phyloP scores from a whole-genome alignment of 2,888 invertebrate species.

The Nebria brevicollis region DNA sequence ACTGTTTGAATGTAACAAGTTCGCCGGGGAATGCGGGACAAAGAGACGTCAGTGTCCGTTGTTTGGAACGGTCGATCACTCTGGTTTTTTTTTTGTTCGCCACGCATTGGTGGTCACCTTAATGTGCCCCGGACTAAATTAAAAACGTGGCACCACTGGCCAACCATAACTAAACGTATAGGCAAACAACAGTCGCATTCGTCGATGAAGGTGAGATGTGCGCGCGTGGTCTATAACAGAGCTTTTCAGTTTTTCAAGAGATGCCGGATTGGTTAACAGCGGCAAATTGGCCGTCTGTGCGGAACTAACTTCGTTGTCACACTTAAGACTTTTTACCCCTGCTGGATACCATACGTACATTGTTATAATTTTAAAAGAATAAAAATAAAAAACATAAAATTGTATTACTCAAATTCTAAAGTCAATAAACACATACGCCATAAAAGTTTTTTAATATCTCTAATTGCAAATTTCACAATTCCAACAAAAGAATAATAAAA shows the following conservation, averaged over 20 bases:
- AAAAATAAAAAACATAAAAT: too few species aligned
- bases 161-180: constrained; percentile 13
- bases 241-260: background rate
- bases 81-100: constrained; percentile 52
- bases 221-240: background rate
- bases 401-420: too few species aligned
- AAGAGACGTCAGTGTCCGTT: constrained; percentile 56
- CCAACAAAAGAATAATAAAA: too few species aligned
- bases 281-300: constrained; percentile 21
- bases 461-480: too few species aligned
- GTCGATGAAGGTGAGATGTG: constrained; percentile 24
- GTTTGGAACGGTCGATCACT: constrained; percentile 62
- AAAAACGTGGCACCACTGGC: constrained; percentile 13
- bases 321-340: background rate
- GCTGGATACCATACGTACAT: background rate
- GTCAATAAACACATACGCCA: too few species aligned
- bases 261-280: constrained; percentile 18
- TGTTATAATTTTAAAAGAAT: too few species aligned
- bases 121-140: constrained; percentile 40
- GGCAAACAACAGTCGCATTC: constrained; percentile 23
- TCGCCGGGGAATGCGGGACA: background rate
- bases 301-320: constrained; percentile 15
- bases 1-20: background rate
- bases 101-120: constrained; percentile 49
- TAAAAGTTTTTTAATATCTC: too few species aligned